These are phyloP conservation scores for Drosophila merina DNA, from an alignment of 2,888 invertebrate species.

Conservation along the genomic window DNA sequence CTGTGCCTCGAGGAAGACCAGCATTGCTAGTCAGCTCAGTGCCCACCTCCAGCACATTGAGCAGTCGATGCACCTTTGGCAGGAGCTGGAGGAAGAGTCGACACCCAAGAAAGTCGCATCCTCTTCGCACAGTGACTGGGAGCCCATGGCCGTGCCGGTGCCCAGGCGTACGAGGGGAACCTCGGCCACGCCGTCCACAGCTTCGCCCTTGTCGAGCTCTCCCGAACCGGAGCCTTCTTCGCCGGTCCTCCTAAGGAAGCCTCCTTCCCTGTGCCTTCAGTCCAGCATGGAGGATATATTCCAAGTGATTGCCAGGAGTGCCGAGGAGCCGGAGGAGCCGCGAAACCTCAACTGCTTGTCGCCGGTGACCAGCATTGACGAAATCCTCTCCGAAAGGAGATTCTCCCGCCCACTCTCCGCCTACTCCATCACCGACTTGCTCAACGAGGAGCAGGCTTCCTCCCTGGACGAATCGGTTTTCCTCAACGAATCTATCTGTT, in stretches of 20 bases:
- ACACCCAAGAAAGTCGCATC: slow-evolving; percentile 17
- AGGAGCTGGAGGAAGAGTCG: slow-evolving; percentile 67
- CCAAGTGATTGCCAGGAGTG: slow-evolving; percentile 81
- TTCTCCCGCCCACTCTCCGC: slow-evolving; percentile 82
- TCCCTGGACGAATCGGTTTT: slow-evolving; percentile 65
- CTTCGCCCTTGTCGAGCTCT: slow-evolving; percentile 72
- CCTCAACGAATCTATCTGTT: slow-evolving; percentile 61
- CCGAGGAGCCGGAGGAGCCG: slow-evolving; percentile 64
- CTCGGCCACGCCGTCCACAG: slow-evolving; percentile 79
- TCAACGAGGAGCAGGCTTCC: slow-evolving; percentile 76
- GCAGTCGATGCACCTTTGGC: slow-evolving; percentile 75
- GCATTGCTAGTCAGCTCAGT: slow-evolving; percentile 62
- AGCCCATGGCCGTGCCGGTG: slow-evolving; percentile 58
- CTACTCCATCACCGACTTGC: slow-evolving; percentile 83
- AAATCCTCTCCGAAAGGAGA: slow-evolving; percentile 82
- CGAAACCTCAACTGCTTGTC: slow-evolving; percentile 60
- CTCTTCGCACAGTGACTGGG: slow-evolving; percentile 50
- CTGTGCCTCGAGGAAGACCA: slow-evolving; percentile 53
- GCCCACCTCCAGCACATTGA: slow-evolving; percentile 79
- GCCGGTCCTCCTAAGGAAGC: slow-evolving; percentile 65
- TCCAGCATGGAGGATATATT: slow-evolving; percentile 82
- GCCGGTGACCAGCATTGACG: slow-evolving; percentile 82
- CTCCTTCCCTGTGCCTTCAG: slow-evolving; percentile 73
- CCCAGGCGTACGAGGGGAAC: slow-evolving; percentile 62
- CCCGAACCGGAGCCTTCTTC: slow-evolving; percentile 59